Evolutionary conservation across 1,140 invertebrate species (phyloP).

Genomic region (Macrotrachela quadricornifera): DNA sequence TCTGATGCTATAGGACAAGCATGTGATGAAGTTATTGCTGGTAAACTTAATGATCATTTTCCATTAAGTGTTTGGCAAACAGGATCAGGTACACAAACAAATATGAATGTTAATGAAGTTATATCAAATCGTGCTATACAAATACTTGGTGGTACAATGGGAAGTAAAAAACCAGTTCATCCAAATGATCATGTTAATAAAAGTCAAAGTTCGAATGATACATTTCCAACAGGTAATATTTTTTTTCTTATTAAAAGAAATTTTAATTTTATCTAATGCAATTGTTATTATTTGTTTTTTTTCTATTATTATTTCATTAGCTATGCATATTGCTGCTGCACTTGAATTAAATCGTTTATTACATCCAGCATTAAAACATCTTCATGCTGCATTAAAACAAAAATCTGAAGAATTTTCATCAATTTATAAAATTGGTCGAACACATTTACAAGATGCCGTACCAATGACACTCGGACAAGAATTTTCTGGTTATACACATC

Average conservation of each 20-base stretch:
- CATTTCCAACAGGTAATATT: slow-evolving; percentile 57
- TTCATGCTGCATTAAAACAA: slow-evolving; percentile 48
- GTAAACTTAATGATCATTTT: slow-evolving; percentile 78
- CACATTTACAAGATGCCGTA: slow-evolving; percentile 67
- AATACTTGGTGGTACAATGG: slow-evolving; percentile 68
- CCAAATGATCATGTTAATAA: slow-evolving; percentile 99
- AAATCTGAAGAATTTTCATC: slow-evolving; percentile 65
- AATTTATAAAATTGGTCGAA: slow-evolving; percentile 81
- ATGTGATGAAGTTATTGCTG: slow-evolving; percentile 73
- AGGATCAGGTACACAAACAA: slow-evolving; percentile 91
- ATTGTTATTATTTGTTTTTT: too few species aligned
- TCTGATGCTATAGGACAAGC: slow-evolving; percentile 65
- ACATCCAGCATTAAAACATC: slow-evolving; percentile 51
- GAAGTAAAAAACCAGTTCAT: slow-evolving; percentile 79
- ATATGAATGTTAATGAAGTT: slow-evolving; percentile 96
- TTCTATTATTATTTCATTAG: too few species aligned
- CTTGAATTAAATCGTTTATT: slow-evolving; percentile 60
- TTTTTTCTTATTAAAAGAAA: too few species aligned
- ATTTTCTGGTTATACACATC: slow-evolving; percentile 75
- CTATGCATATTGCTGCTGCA: slow-evolving; percentile 91
- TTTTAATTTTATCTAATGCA: too few species aligned
- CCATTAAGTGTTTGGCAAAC: slow-evolving; percentile 95
- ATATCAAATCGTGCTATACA: slow-evolving; percentile 78
- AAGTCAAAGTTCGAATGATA: slow-evolving; percentile 96
- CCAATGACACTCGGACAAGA: slow-evolving; percentile 91